Base-by-base conservation (phyloP, 2,113 vertebrate genomes). In the Zosterops pallidus region DNA sequence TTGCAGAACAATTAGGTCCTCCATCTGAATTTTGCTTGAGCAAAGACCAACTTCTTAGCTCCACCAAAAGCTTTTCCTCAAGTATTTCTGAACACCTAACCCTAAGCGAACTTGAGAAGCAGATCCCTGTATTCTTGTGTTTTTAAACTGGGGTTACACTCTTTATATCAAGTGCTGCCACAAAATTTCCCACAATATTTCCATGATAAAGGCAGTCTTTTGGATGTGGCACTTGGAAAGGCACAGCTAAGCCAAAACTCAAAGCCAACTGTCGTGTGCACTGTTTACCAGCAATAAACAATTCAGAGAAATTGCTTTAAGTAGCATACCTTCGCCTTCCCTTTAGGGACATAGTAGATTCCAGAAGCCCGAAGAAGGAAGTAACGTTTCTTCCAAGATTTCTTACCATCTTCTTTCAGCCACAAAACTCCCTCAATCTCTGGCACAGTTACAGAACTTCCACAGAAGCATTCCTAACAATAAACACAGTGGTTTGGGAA, bases 301-400 rank as follows among this genome's bases (percentile, higher is more conserved):
- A 33, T 22, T 56, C 11, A 25, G 25, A 41, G 18, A 37, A 94
- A 74, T 9, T 77, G 46, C 47, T 85, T 80, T 74, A 63, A 46
- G 41, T 0, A 75, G 29, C 49, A 52, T 79, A 99, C 99, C 99
- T 99, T 99, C 60, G 99, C 99, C 97, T 99, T 99, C 93, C 99
- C 99, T 98, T 99, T 99, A 57, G 99, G 99, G 82, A 99, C 99
- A 76, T 99, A 99, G 96, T 99, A 99, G 95, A 99, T 99, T 83
- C 99, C 99, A 79, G 99, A 99, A 55, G 99, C 99, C 85, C 99
- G 97, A 69, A 99, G 98, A 77, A 99, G 98, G 97, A 99, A 99
- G 91, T 99, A 99, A 68, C 99, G 98, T 78, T 99, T 99, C 97
- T 99, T 99, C 99, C 99, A 99, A 29, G 99, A 99, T 96, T 99